Base-by-base conservation (phyloP, 2,888 invertebrate species). In the Pardosa pseudoannulata region DNA sequence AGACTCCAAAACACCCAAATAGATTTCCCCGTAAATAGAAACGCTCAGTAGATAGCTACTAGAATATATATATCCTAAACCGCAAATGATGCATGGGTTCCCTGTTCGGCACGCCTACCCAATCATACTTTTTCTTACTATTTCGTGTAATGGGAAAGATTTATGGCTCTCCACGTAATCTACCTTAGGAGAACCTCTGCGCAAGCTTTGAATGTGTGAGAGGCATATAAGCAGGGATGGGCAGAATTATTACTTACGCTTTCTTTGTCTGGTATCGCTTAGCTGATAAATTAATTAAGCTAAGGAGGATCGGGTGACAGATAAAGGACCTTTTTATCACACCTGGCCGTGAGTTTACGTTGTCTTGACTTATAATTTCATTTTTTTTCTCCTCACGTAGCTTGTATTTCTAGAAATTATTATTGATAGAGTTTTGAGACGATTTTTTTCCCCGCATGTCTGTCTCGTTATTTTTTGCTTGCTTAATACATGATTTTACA, bases 261-360 rank as follows among this genome's bases (percentile, higher is more conserved):
- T 23, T 56, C 56, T 46, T 16, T 46, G 46, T 36, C 36, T n/a
- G 7, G 7, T 56, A 56, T n/a, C 1, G 16, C 16, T 1, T 2
- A 16, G 3, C 11, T 56, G 56, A 56, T 56, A 56, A 56, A 56
- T 56, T 56, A 56, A 56, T 56, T 56, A 56, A n/a, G 56, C 19
- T 56, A n/a, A 56, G 11, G 56, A 7, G 56, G 23, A 23, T 46
- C 1, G 23, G n/a, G n/a, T 56, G 56, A 23, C 23, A 56, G 56
- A n/a, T 7, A 16, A 16, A 16, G 46, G 23, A 23, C 56, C n/a
- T 19, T 23, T 56, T 56, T 56, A 23, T 56, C 23, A 7, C 16
- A 1, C n/a, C 11, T 7, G 36, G 36, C 11, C 11, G 36, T 36
- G 36, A 1, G 16, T 46, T 46, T 16, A 1, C 41, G 2, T 46